Base-by-base conservation (phyloP, 1,140 invertebrate species). In the Cardiocondyla obscurior region DNA sequence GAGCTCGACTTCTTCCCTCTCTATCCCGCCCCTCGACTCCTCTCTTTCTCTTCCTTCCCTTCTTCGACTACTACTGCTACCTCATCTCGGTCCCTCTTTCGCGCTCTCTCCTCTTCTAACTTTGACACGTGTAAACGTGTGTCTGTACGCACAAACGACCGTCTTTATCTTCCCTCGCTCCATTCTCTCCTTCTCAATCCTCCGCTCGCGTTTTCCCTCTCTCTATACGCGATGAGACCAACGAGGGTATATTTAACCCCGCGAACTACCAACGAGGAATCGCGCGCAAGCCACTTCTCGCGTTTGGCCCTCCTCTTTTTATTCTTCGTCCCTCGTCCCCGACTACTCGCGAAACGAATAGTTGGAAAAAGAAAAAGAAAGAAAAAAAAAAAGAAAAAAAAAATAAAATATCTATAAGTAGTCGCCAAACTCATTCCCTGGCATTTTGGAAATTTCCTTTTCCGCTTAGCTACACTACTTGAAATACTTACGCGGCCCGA, bases 231-330 rank as follows among this genome's bases (percentile, higher is more conserved):
- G 89, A 91, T 90, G 84, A 85, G 83, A 89, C 74, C 85, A 85
- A 84, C 67, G 88, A 90, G 90, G 90, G 91, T 93, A 93, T 93
- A 93, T 93, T 93, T 93, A 93, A 93, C 91, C 91, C 91, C 89
- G 85, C 86, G 82, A 89, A 83, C 88, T 82, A 84, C 73, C 85
- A 85, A 86, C 87, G 72, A 83, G 72, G 44, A 86, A 85, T 85
- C 86, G 73, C 67, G 82, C 69, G 67, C 74, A 81, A 84, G 42
- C 49, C 81, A 57, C 74, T 81, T 84, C 42, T 81, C 51, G 36
- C 77, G 73, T 49, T 70, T 57, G 3, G 2, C 72, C 25, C 46
- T 53, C 25, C 42, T 64, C 60, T 82, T 64, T 65, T 67, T 73
- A 64, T 74, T 70, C 69, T 12, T 6, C 28, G 10, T 16, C n/a